Evolutionary conservation across 2,113 vertebrate genomes (phyloP), one percentile per base, ranked within the genome.

Genomic region (Prunella fulvescens): DNA sequence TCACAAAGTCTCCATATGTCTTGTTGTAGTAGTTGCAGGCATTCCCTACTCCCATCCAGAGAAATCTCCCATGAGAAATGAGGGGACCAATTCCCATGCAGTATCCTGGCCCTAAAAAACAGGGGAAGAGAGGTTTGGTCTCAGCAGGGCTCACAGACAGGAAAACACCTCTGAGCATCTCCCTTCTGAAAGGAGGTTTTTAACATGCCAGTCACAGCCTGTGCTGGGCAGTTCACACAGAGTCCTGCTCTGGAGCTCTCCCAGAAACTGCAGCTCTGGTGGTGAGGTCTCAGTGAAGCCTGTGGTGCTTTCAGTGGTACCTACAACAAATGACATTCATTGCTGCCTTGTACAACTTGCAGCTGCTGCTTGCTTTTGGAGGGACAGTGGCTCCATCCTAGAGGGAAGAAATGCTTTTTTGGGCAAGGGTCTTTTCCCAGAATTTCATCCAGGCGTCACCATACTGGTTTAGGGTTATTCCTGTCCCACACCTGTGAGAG

Each of bases 1-100:
- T 97, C 57, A 98, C 98, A n/a, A 99, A 98, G 77, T 98, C 99
- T 74, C 99, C 99, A 0, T 99, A 99, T 44, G 98, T 98, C 71
- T 97, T 97, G 69, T 99, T 99, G 97, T 99, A 99, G 96, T 99
- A 99, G 97, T 99, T 99, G 96, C 98, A 97, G 19, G 99, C 99
- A 4, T 97, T 99, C 70, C 99, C 99, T 1, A 99, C 98, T 58
- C 99, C 99, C 87, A 98, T 99, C 98, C 98, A 99, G 47, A 99
- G 97, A 60, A 99, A 99, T 31, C 99, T 98, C 70, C 93, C 74
- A 5, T 99, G 99, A 29, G 99, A 98, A 19, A 99, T 94, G 77
- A 99, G 77, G 4, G 99, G 99, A 0, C 99, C 99, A 0, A 99
- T 96, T n/a, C 99, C 99, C 96, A 98, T 94, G 2, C 98, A 98